A percentile compares a stretch with the other conserved stretches of the same genome.
Evolutionary conservation across 2,113 vertebrate species (phyloP).

Genomic region (Rhegmatorhina hoffmannsi): DNA sequence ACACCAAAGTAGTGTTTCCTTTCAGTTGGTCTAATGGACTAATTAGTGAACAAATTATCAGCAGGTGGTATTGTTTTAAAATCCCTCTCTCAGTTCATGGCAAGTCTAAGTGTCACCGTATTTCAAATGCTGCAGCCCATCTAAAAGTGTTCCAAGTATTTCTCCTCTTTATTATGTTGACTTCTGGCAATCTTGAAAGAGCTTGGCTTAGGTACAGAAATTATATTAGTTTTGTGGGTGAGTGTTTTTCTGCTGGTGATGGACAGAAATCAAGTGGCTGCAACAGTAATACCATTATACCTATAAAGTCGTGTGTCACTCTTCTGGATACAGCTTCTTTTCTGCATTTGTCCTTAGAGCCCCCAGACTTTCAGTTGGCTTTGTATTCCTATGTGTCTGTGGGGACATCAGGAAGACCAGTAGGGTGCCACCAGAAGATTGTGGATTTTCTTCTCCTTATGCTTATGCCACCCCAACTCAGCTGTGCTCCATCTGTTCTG

Average conservation of each 20-base stretch:
- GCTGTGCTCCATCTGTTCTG: neutral
- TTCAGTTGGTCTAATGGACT: neutral
- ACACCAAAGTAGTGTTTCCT: neutral
- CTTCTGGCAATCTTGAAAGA: neutral
- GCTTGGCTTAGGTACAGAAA: neutral
- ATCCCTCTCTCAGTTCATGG: neutral
- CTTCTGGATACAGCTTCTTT: neutral
- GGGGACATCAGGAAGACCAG: neutral
- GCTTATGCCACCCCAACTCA: neutral
- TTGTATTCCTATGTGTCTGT: neutral
- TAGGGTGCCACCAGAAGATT: neutral
- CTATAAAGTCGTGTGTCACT: neutral
- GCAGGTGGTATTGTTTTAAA: neutral
- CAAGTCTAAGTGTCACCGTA: neutral
- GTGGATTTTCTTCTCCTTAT: fast-evolving
- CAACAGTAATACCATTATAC: neutral
- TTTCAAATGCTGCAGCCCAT: neutral
- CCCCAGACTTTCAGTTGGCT: neutral
- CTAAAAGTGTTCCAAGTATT: neutral
- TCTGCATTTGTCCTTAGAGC: neutral
- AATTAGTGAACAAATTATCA: neutral
- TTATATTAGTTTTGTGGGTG: neutral
- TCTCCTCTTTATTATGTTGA: slow-evolving; percentile 19
- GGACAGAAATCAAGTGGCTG: neutral
- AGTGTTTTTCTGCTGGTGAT: neutral